Evolutionary conservation across 2,797 vertebrate genomes (phyloP).

Genomic region (Oreochromis mossambicus): DNA sequence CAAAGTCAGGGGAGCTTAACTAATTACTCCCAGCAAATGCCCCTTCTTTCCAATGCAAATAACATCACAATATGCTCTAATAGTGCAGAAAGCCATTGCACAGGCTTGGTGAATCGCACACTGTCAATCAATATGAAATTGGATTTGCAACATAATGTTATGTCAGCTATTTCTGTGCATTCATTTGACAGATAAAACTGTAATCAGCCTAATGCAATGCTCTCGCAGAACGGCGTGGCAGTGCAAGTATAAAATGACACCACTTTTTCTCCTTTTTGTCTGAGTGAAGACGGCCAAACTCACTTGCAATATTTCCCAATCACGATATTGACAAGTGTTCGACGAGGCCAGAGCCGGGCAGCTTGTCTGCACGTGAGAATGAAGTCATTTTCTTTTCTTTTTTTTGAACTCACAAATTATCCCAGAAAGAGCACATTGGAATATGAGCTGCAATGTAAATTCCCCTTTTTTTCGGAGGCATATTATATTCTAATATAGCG

Average conservation of each 20-base stretch:
- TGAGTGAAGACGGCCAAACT: not conserved
- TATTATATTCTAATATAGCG: slow-evolving; percentile 52
- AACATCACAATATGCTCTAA: slow-evolving; percentile 46
- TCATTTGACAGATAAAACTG: slow-evolving; percentile 72
- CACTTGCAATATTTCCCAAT: slow-evolving; percentile 18
- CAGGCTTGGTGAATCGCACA: slow-evolving; percentile 33
- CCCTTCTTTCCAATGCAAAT: slow-evolving; percentile 55
- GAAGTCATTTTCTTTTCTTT: not conserved
- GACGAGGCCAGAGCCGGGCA: slow-evolving; percentile 31
- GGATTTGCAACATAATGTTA: slow-evolving; percentile 68
- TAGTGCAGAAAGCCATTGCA: slow-evolving; percentile 51
- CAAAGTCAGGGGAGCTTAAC: slow-evolving; percentile 66
- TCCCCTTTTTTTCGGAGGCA: slow-evolving; percentile 18
- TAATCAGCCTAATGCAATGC: slow-evolving; percentile 68
- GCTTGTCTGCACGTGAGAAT: slow-evolving; percentile 12
- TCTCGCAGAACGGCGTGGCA: slow-evolving; percentile 35
- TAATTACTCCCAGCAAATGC: slow-evolving; percentile 67
- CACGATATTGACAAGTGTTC: slow-evolving; percentile 20
- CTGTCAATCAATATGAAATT: slow-evolving; percentile 74
- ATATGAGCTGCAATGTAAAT: slow-evolving; percentile 52
- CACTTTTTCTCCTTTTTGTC: slow-evolving; percentile 16
- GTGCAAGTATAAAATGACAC: slow-evolving; percentile 26
- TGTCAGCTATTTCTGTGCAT: slow-evolving; percentile 70
- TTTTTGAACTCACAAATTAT: slow-evolving; percentile 44
- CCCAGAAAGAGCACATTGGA: slow-evolving; percentile 38